Evolutionary conservation across 2,888 invertebrate species (phyloP).

Genomic region (Timema podura): DNA sequence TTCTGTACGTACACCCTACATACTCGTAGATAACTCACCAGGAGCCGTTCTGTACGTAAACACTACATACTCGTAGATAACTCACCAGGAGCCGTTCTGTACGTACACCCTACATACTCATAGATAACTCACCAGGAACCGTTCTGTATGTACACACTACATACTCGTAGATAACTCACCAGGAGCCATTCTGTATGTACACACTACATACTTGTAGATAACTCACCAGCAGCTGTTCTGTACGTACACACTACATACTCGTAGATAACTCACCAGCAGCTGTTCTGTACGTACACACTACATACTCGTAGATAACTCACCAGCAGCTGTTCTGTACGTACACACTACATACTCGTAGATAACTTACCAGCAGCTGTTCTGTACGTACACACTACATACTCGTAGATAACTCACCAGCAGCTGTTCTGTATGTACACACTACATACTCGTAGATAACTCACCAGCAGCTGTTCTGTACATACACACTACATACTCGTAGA

Average conservation of each 20-base stretch:
- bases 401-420: conserved; percentile 48
- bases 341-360: too few species aligned
- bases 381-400: too few species aligned
- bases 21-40: too few species aligned
- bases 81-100: conserved; percentile 49
- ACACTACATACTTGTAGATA: too few species aligned
- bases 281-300: conserved; percentile 49
- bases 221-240: conserved; percentile 50
- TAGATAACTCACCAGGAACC: conserved; percentile 50
- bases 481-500: too few species aligned
- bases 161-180: too few species aligned
- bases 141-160: conserved; percentile 49
- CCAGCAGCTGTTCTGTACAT: conserved; percentile 48
- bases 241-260: too few species aligned
- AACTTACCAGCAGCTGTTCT: conserved; percentile 49
- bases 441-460: too few species aligned
- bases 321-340: conserved; percentile 48
- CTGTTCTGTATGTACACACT: conserved; percentile 50
- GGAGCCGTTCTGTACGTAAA: conserved; percentile 48
- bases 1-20: too few species aligned
- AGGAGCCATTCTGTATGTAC: conserved; percentile 49
- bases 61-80: too few species aligned
- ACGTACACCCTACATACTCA: too few species aligned
- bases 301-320: too few species aligned
- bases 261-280: conserved; percentile 48